Conservation (phyloP, 2,113 vertebrate genomes). For the Alectura lathami region DNA sequence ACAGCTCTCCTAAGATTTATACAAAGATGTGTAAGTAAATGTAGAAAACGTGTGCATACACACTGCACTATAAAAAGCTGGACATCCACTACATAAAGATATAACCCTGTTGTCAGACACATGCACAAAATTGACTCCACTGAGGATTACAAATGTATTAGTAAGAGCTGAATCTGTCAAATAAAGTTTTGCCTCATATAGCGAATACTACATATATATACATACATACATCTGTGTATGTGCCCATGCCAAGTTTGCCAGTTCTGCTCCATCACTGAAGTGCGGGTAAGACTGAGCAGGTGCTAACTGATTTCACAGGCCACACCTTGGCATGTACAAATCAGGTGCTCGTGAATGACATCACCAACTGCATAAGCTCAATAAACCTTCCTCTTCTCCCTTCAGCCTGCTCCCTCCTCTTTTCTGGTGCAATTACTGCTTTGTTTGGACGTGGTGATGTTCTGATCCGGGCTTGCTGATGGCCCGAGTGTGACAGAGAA, state of each 20-base stretch:
- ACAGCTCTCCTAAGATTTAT: background rate
- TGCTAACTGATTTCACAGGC: background rate
- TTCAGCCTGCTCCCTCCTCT: background rate
- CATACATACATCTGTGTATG: background rate
- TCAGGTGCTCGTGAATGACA: background rate
- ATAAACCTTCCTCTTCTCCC: background rate
- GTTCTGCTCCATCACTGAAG: background rate
- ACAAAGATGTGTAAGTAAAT: background rate
- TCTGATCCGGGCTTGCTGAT: background rate
- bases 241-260: background rate
- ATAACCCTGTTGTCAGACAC: background rate
- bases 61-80: background rate
- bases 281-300: background rate
- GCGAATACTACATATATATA: background rate
- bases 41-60: background rate
- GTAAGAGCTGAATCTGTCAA: background rate
- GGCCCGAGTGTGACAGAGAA: background rate
- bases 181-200: background rate
- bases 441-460: background rate
- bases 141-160: background rate
- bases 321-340: background rate
- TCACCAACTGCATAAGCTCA: background rate
- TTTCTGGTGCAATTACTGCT: background rate
- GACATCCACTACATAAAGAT: background rate
- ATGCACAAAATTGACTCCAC: background rate